Base-by-base conservation (phyloP, 2,797 vertebrate species). In the Parotocinclus haroldoi region DNA sequence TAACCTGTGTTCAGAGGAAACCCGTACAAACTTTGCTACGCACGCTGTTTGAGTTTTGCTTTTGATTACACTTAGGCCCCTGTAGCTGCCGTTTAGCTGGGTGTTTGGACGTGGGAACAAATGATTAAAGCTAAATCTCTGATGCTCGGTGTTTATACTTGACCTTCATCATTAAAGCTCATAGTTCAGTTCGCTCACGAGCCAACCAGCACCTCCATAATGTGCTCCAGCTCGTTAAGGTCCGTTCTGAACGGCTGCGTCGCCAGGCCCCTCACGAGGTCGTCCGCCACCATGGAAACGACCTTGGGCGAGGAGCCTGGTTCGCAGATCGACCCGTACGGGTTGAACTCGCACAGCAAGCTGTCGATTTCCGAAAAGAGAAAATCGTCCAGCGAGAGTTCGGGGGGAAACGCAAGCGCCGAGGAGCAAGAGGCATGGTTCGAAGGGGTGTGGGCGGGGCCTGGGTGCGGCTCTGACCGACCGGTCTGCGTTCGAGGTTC, bases 151-250 rank as follows among this genome's bases (percentile, higher is more conserved):
- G 40, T 42, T 11, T 27, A 27, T 27, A 2, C 27, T 27, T 27
- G 27, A 27, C 27, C 2, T 27, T 42, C 7, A 11, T 42, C 4
- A 9, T 11, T 5, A 55, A 16, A 0, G 27, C 53, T 53, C 10
- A 52, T 12, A 10, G 0, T 12, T 16, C 40, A 9, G 8, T 5
- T 16, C 14, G 7, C 3, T 90, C 89, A 94, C 78, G 91, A 94
- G 76, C 93, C 93, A 27, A 96, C 93, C 12, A 95, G 88, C 79
- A 96, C 93, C 86, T 96, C 94, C 93, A 95, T 94, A 76, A 96
- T 94, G 85, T 94, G 94, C 84, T 95, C 94, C 81, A 95, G 89
- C 85, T 96, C 94, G 4, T 91, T 91, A 70, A 94, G 91, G 84
- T 95, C 93, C 85, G 93, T 91, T 85, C 92, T 94, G 84, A 95